phyloP scores from a whole-genome alignment of 2,888 invertebrate genomes.

The Athetis lepigone region DNA sequence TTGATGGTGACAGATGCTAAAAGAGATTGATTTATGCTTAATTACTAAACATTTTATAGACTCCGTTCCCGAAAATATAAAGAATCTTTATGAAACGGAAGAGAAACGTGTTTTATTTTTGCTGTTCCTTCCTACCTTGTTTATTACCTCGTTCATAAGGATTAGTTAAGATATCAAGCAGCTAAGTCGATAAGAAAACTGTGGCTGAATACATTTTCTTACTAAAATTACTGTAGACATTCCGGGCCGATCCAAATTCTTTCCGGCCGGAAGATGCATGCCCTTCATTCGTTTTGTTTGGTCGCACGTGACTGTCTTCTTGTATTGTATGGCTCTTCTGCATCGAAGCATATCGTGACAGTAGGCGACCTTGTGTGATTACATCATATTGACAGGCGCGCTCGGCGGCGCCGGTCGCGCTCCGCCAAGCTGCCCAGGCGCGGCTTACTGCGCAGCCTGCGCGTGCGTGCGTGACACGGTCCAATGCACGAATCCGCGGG shows the following conservation, averaged over 20 bases:
- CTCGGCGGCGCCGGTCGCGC: constrained; percentile 68
- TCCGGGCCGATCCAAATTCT: constrained; percentile 1
- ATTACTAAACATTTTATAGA: not conserved
- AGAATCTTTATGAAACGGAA: not conserved
- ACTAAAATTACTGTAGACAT: too few relatives aligned
- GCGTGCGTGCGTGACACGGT: constrained; percentile 30
- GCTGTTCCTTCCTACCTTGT: not conserved
- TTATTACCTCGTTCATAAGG: not conserved
- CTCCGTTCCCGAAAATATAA: not conserved
- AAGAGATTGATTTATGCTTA: not conserved
- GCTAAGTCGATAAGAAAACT: not conserved
- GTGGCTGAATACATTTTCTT: too few relatives aligned
- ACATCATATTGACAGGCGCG: constrained; percentile 70
- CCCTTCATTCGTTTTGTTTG: constrained; percentile 27
- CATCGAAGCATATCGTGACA: constrained; percentile 29
- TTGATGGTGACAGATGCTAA: not conserved
- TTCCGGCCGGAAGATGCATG: constrained; percentile 24
- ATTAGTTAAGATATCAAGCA: not conserved
- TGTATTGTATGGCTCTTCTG: constrained; percentile 51
- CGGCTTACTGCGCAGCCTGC: constrained; percentile 51
- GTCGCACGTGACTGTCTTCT: constrained; percentile 18
- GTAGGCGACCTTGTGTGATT: constrained; percentile 75
- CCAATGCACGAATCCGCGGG: constrained; percentile 14
- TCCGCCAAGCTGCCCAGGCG: constrained; percentile 55
- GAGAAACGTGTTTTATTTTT: too few relatives aligned